phyloP scores from a whole-genome alignment of 1,140 invertebrate genomes.

The Drosophila sechellia region DNA sequence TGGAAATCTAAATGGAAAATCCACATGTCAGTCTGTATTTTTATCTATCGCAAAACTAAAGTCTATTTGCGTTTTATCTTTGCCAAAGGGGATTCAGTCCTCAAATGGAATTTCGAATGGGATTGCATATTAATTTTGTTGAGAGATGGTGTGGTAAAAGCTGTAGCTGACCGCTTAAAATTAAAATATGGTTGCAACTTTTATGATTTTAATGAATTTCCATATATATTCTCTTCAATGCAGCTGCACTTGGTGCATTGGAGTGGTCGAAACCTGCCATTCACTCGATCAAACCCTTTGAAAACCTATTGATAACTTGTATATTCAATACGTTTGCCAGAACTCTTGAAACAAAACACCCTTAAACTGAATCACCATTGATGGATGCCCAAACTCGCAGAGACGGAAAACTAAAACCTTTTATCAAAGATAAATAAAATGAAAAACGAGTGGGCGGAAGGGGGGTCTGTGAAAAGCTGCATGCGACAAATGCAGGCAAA shows the following conservation, averaged over 20 bases:
- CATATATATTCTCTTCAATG: background rate
- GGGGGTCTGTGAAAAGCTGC: constrained; percentile 1
- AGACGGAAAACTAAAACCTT: constrained; percentile 69
- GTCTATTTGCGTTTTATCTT: constrained; percentile 5
- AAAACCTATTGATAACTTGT: background rate
- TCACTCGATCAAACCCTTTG: background rate
- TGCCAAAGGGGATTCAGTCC: constrained; percentile 3
- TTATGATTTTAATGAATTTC: background rate
- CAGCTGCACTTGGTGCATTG: background rate
- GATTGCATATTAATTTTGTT: constrained; percentile 13
- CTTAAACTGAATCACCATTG: constrained; percentile 45
- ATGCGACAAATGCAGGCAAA: constrained; percentile 58
- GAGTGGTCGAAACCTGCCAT: background rate
- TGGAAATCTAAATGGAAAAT: constrained; percentile 61
- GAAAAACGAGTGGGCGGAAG: constrained; percentile 20
- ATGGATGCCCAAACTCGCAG: constrained; percentile 35
- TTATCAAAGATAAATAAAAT: constrained; percentile 83
- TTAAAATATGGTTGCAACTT: background rate
- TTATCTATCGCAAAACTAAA: constrained; percentile 21
- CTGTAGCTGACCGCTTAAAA: background rate
- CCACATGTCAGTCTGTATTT: constrained; percentile 12
- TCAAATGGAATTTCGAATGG: constrained; percentile 32
- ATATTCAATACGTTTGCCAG: constrained; percentile 1
- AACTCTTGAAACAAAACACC: constrained; percentile 33
- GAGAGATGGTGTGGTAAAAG: background rate